Evolutionary conservation across 1,140 invertebrate species (phyloP), one percentile per base, ranked within the genome.

Genomic region (Zaprionus gabonicus): DNA sequence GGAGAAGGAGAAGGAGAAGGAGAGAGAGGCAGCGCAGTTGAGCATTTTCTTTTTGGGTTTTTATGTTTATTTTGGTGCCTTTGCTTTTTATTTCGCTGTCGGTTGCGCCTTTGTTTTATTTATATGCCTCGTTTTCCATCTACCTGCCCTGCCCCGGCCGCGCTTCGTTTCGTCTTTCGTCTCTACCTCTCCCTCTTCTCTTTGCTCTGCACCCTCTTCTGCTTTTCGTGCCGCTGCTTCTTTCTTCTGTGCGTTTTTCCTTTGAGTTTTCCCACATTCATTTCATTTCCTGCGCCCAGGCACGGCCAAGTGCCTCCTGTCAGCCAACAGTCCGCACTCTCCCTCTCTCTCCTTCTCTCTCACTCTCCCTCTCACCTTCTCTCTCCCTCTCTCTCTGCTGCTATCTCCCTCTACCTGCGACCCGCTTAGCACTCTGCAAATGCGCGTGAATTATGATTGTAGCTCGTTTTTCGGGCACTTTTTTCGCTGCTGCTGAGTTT

Each of bases 391-490:
- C 12, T 51, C 57, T 38, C 63, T 56, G 55, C 46, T 31, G 28
- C 66, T 51, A 20, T 59, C 59, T 34, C n/a, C 27, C n/a, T 51
- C 17, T 27, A 5, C 17, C 31, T 34, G 46, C 46, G 46, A 51
- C 20, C 46, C 56, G 25, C 25, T 55, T 67, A 57, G 27, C 51
- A 67, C 65, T 67, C 65, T 34, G 15, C 17, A 58, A 71, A 71
- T 59, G 82, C 82, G 85, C 84, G 69, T 88, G 84, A 88, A 84
- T 88, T 88, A 88, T 88, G 84, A 88, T 88, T 87, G 83, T 88
- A 77, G 82, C 82, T 79, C 81, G 81, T 82, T 85, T 64, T 70
- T 49, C 9, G n/a, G 55, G 68, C 76, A 80, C 80, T 17, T 46
- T 17, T 44, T 59, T 72, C 68, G 20, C 20, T 2, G 51, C 34